A percentile compares a stretch with the other conserved stretches of the same genome.
Conservation (phyloP, 2,113 vertebrate species). For the Semicossyphus pulcher region DNA sequence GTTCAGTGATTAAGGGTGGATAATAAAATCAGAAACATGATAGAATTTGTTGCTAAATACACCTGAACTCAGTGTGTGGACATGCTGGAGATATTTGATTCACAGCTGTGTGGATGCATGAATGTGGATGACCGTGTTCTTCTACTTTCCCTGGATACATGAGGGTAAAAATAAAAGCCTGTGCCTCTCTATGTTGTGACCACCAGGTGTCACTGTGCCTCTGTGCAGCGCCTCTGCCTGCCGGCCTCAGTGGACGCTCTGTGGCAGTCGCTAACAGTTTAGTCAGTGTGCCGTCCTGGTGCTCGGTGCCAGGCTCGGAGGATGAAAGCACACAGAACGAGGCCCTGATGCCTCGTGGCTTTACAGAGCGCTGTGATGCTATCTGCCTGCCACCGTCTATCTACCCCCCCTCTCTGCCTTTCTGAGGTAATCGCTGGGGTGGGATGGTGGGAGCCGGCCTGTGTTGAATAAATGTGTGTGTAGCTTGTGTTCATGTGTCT, state of each 20-base stretch:
- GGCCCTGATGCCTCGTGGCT: constrained; percentile 14
- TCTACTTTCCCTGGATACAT: constrained; percentile 37
- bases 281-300: constrained; percentile 21
- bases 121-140: background rate
- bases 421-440: no score
- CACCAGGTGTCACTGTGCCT: constrained; percentile 59
- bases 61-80: background rate
- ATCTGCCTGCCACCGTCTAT: no score
- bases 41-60: no score
- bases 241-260: background rate
- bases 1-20: no score
- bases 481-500: no score
- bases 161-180: constrained; percentile 35
- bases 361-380: constrained; percentile 7
- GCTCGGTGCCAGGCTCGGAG: constrained; percentile 21
- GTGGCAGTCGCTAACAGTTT: constrained; percentile 10
- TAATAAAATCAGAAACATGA: no score
- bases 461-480: no score
- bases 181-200: rapidly evolving
- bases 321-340: constrained; percentile 23
- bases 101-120: background rate
- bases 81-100: background rate
- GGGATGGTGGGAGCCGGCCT: no score
- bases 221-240: background rate
- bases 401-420: no score